These are phyloP conservation scores for Cavia aperea DNA, from an alignment of 2,113 vertebrate genomes.

Conservation along the genomic window DNA sequence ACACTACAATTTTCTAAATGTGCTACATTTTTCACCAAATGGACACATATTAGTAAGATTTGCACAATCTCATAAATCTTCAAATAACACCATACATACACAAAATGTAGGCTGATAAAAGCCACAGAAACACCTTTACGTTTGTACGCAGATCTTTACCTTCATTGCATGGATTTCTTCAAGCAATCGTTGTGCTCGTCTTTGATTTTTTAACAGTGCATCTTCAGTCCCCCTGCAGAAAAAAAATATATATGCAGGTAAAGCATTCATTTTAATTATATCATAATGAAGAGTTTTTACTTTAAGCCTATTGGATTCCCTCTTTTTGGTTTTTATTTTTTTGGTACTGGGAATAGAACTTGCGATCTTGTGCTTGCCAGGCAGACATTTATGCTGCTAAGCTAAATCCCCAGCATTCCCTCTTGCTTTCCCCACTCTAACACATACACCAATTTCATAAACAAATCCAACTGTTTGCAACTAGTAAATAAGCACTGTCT, in stretches of 20 bases:
- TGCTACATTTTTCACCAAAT: conserved; percentile 34
- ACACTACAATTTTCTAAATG: conserved; percentile 44
- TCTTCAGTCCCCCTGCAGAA: conserved; percentile 81
- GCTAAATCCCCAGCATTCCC: too few species aligned
- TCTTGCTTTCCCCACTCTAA: background rate
- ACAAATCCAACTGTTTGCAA: background rate
- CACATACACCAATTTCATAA: background rate
- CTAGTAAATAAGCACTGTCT: background rate
- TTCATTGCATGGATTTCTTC: conserved; percentile 93
- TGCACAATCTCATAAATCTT: conserved; percentile 20
- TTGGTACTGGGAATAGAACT: too few species aligned
- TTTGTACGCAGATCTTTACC: conserved; percentile 64
- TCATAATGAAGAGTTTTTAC: background rate
- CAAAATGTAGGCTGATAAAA: background rate
- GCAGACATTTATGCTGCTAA: too few species aligned
- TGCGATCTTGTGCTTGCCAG: too few species aligned
- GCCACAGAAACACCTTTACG: background rate
- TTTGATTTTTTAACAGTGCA: conserved; percentile 84
- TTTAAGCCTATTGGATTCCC: background rate
- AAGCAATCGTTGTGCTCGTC: conserved; percentile 83
- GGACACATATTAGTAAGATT: conserved; percentile 36
- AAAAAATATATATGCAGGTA: background rate
- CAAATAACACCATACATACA: conserved; percentile 3
- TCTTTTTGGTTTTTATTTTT: background rate
- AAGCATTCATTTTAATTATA: background rate